Base-by-base conservation (phyloP, 1,140 invertebrate species). In the Rhynchophorus ferrugineus region DNA sequence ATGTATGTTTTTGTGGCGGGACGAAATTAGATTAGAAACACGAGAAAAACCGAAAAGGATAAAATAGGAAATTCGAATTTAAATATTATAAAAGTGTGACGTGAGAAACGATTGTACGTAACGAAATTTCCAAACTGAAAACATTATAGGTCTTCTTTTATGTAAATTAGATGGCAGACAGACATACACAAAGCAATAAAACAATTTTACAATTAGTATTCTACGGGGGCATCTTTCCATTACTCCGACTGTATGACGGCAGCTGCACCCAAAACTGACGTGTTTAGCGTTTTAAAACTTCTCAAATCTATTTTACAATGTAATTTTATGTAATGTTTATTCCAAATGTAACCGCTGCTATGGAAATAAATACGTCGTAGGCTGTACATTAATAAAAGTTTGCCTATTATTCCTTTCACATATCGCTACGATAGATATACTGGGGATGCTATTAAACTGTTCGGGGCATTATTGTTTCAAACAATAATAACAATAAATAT, bases 131-230 rank as follows among this genome's bases (percentile, higher is more conserved):
- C 51, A 47, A 54, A 54, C 37, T 43, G 24, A 52, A 52, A 46
- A 47, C 33, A 47, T 47, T 41, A 42, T 46, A 48, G 45, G 18
- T 54, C 38, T 47, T 33, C 41, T 48, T n/a, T 48, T 54, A 54
- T 54, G 52, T 49, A 54, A 54, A 54, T 54, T 24, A 47, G 52
- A 20, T 43, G 22, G 43, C 39, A 48, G 44, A 22, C 43, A 46
- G 43, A 53, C 44, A 41, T 53, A 53, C 34, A 41, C 50, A 44
- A 37, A 53, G 50, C 50, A 13, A 56, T 56, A 56, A 49, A 56
- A 56, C 54, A 56, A 51, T 57, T 53, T 49, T 43, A 43, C 44
- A 57, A 57, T 57, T 57, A 54, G 55, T 57, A 57, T 57, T 57
- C 55, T 53, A 50, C 22, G 41, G 34, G 45, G 50, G 16, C 18